Evolutionary conservation across 2,888 invertebrate genomes (phyloP), one percentile per base, ranked within the genome.

Genomic region (Apantesis nais): DNA sequence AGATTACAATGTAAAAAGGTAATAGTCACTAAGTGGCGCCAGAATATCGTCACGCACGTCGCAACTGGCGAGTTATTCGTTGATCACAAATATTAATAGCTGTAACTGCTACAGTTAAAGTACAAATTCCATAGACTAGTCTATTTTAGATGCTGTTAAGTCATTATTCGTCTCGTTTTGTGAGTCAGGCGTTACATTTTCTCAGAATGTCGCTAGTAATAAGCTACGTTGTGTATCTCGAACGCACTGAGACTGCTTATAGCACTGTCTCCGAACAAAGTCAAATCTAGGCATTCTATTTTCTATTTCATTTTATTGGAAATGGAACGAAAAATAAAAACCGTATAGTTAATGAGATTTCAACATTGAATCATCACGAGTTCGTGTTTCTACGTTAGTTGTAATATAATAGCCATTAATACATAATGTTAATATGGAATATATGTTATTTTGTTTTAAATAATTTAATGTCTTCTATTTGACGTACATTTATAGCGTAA

Each of bases 111-210:
- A 75, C 72, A 78, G 74, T 72, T 79, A 83, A 77, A 81, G 79
- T 82, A 81, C 80, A 84, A 82, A 89, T 89, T 88, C 88, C 87
- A 84, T 80, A 77, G 83, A 83, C 79, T 82, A 82, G 85, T 88
- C 89, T 91, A 90, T 88, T 90, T 89, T 85, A 84, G 83, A 86
- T 82, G 80, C 81, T 80, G 85, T 86, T 87, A 85, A 88, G 88
- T 89, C 88, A 89, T 87, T 85, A 86, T 88, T 84, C 84, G 85
- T 86, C 82, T 83, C 86, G 84, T 86, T 85, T 84, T 82, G 85
- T 90, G 91, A 90, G 81, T 90, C 90, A 90, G 83, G 71, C 85
- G 81, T 83, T 80, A 84, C 86, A 80, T 83, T 87, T 91, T 90
- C 91, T 83, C 79, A 87, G 91, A 91, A 90, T 77, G 75, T 83